Evolutionary conservation across 2,797 vertebrate species (phyloP).

Genomic region (Heliangelus exortis): DNA sequence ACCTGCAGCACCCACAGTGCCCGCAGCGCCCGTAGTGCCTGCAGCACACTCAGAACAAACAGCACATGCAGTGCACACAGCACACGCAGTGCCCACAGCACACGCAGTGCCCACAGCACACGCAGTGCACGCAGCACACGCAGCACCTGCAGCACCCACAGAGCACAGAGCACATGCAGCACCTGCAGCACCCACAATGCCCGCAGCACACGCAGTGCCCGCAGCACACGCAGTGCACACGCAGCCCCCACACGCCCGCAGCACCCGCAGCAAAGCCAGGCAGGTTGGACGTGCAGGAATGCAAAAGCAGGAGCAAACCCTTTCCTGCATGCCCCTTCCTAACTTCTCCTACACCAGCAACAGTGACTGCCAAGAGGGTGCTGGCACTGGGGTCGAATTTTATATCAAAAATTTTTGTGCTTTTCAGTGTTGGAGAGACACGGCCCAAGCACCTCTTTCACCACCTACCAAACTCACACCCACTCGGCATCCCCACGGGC

Average conservation of each 20-base stretch:
- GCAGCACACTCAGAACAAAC: not conserved
- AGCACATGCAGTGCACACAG: too few relatives aligned
- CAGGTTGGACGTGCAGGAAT: rapidly evolving
- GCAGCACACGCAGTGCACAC: too few relatives aligned
- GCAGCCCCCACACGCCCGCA: not conserved
- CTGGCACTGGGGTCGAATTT: not conserved
- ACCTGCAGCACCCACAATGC: too few relatives aligned
- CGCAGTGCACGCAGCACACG: too few relatives aligned
- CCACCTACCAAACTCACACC: not conserved
- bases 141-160: too few relatives aligned
- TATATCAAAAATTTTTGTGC: not conserved
- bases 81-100: too few relatives aligned
- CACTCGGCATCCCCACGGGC: not conserved
- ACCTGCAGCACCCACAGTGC: too few relatives aligned
- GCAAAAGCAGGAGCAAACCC: not conserved
- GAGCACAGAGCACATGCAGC: too few relatives aligned
- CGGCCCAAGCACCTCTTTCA: not conserved
- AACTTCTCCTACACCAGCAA: not conserved
- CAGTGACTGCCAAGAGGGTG: not conserved
- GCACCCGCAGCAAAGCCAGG: not conserved
- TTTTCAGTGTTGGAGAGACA: not conserved
- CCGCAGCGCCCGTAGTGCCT: not conserved
- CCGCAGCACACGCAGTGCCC: too few relatives aligned
- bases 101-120: too few relatives aligned
- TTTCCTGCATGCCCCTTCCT: not conserved